Evolutionary conservation across 2,888 invertebrate genomes (phyloP).

Genomic region (Ophion ventricosus): DNA sequence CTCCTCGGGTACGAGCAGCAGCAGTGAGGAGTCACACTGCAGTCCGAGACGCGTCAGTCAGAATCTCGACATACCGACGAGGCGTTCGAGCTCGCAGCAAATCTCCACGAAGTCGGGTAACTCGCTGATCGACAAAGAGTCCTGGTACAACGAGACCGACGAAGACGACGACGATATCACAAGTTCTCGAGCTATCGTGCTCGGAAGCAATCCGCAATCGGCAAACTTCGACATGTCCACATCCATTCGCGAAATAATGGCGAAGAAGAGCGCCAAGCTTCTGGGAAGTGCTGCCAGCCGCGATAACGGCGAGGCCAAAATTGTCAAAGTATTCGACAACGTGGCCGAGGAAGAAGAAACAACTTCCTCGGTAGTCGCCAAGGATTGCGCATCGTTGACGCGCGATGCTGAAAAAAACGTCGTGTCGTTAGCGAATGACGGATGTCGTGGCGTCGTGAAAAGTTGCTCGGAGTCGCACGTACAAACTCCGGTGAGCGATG

Average conservation of each 20-base stretch:
- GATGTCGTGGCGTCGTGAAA: not conserved
- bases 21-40: conserved; percentile 65
- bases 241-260: conserved; percentile 60
- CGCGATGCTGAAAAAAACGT: conserved; percentile 21
- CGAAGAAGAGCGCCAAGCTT: conserved; percentile 62
- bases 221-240: conserved; percentile 71
- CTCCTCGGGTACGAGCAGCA: conserved; percentile 47
- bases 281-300: conserved; percentile 25
- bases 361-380: conserved; percentile 59
- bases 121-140: conserved; percentile 64
- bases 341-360: conserved; percentile 82
- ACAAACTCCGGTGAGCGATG: conserved; percentile 45
- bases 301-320: conserved; percentile 47
- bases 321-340: conserved; percentile 79
- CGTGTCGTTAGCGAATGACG: conserved; percentile 5
- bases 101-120: conserved; percentile 69
- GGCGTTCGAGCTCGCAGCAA: conserved; percentile 69
- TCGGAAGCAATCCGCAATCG: conserved; percentile 76
- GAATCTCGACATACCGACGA: conserved; percentile 75
- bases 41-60: conserved; percentile 77
- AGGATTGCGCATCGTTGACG: conserved; percentile 2
- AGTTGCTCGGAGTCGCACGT: conserved; percentile 3
- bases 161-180: conserved; percentile 69
- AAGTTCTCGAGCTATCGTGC: conserved; percentile 68
- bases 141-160: conserved; percentile 72